Evolutionary conservation across 1,140 invertebrate genomes (phyloP), one percentile per base, ranked within the genome.

Genomic region (Drosophila orosa): DNA sequence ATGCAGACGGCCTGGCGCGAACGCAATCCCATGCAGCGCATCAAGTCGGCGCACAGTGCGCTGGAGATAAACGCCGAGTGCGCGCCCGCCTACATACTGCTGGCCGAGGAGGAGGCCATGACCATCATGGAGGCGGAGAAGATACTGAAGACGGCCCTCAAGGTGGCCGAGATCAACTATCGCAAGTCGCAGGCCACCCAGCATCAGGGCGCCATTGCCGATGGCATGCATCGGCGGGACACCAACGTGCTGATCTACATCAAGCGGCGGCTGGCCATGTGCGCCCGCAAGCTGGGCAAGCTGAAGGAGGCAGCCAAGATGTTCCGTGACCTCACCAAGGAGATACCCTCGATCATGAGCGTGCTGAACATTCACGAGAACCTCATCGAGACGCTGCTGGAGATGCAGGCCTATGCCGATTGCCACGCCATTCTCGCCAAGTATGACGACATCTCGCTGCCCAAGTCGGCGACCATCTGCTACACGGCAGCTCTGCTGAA

Each of bases 1-100:
- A 99, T 99, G 98, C 97, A 98, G 92, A 98, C 97, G 57, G 98
- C 98, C 15, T 99, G 98, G 98, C 93, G 98, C 77, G 98, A 99
- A 94, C 93, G 98, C 29, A 98, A 98, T 94, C 97, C 98, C 1
- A 94, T 96, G 72, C 96, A 97, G 7, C 93, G 98, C 61, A 97
- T 99, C 44, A 97, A 98, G 93, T 96, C 97, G 24, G 98, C 98
- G 0, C 96, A 98, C 82, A 96, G 95, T 90, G 98, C 98, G 3
- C 92, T 99, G 13, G 96, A 97, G 87, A 95, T 95, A 63, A 99
- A 98, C 92, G 93, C 97, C 1, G 98, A 99, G 91, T 99, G 98
- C 94, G 97, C 98, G 0, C 96, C 98, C 27, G 98, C 98, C 25
- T 96, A 98, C 87, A 98, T 99, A 90, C 93, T 99, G 55, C 93